A percentile compares a stretch with the other conserved stretches of the same genome.
phyloP scores from a whole-genome alignment of 1,140 invertebrate genomes.

The Drosophila seguyi region DNA sequence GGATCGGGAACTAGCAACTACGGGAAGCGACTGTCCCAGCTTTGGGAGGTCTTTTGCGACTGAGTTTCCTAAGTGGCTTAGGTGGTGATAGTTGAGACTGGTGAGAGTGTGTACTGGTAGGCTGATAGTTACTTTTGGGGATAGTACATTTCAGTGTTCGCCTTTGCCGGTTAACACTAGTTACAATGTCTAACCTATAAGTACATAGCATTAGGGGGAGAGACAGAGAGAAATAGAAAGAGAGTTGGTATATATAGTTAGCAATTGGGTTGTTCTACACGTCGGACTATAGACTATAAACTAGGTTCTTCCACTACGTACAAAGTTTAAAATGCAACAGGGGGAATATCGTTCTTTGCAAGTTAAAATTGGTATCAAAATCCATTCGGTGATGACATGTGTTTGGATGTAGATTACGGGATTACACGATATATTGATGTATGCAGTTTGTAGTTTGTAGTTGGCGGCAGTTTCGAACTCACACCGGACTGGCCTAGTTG shows the following conservation, averaged over 20 bases:
- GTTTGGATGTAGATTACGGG: slow-evolving; percentile 30
- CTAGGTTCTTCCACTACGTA: slow-evolving; percentile 59
- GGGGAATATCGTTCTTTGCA: slow-evolving; percentile 45
- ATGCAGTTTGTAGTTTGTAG: slow-evolving; percentile 32
- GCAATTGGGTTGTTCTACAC: slow-evolving; percentile 57
- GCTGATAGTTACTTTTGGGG: slow-evolving; percentile 41
- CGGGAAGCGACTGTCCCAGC: slow-evolving; percentile 47
- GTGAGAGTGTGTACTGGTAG: slow-evolving; percentile 48
- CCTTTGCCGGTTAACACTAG: slow-evolving; percentile 56
- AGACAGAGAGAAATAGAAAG: slow-evolving; percentile 81
- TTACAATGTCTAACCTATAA: slow-evolving; percentile 83
- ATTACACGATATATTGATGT: slow-evolving; percentile 7
- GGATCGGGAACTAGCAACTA: slow-evolving; percentile 45
- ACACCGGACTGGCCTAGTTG: slow-evolving; percentile 31
- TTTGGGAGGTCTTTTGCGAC: slow-evolving; percentile 13
- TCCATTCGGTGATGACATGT: slow-evolving; percentile 48
- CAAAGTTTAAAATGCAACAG: slow-evolving; percentile 68
- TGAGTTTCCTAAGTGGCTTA: slow-evolving; percentile 38
- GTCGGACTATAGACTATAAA: slow-evolving; percentile 68
- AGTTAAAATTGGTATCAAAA: slow-evolving; percentile 76
- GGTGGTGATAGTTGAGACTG: slow-evolving; percentile 45
- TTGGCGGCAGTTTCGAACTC: slow-evolving; percentile 55
- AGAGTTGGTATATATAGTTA: slow-evolving; percentile 74
- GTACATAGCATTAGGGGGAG: slow-evolving; percentile 68
- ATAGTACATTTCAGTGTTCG: slow-evolving; percentile 44